Percentiles rank a stretch among this genome's conserved stretches.
These are phyloP conservation scores for Podabrus alpinus DNA, from an alignment of 2,888 invertebrate species.

Conservation along the genomic window DNA sequence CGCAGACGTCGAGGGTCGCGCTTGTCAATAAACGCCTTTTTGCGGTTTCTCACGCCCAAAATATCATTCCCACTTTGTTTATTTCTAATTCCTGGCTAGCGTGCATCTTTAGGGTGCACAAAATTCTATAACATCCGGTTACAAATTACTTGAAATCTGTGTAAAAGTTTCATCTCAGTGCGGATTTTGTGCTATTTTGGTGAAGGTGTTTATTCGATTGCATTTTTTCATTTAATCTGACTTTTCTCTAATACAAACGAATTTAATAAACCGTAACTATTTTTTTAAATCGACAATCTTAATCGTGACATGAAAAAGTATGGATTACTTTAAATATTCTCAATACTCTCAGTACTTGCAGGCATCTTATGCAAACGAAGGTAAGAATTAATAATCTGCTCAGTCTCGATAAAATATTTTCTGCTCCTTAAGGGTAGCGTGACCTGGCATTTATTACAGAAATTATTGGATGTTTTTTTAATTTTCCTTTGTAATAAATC, in stretches of 20 bases:
- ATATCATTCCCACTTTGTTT: slow-evolving; percentile 36
- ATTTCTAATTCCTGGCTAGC: slow-evolving; percentile 14
- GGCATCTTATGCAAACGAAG: slow-evolving; percentile 7
- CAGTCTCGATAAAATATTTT: not conserved
- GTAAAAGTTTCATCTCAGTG: not conserved
- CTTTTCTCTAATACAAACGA: not conserved
- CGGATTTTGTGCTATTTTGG: not conserved
- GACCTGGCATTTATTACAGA: not conserved
- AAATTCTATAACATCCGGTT: not conserved
- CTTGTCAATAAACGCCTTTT: slow-evolving; percentile 54
- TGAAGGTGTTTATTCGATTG: not conserved
- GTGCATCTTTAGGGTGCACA: not conserved
- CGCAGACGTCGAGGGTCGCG: slow-evolving; percentile 43
- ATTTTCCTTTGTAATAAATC: not conserved
- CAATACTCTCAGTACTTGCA: slow-evolving; percentile 16
- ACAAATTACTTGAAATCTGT: not conserved
- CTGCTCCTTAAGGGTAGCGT: not conserved
- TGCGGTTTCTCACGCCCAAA: slow-evolving; percentile 46
- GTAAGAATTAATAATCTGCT: slow-evolving; percentile 8
- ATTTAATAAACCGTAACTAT: not conserved
- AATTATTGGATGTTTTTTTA: not conserved
- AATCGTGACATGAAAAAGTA: slow-evolving; percentile 8
- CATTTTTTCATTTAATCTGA: not conserved
- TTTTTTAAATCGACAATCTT: not conserved
- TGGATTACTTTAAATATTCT: slow-evolving; percentile 25